Base-by-base conservation (phyloP, 1,140 invertebrate genomes). In the Dysdera silvatica region DNA sequence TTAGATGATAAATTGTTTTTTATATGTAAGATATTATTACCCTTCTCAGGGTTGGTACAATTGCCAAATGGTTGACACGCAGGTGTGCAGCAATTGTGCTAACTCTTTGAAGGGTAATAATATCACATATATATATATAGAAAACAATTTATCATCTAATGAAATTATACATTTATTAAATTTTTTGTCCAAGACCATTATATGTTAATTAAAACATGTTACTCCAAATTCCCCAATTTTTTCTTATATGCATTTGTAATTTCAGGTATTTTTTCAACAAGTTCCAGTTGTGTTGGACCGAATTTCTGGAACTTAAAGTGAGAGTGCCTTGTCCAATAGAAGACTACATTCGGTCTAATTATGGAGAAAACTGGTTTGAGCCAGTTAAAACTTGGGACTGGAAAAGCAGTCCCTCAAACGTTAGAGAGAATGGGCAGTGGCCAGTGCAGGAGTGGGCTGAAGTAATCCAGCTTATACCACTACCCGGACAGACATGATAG, bases 211-310 rank as follows among this genome's bases (percentile, higher is more conserved):
- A n/a, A n/a, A n/a, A n/a, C n/a, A n/a, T n/a, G n/a, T n/a, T n/a
- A n/a, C n/a, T n/a, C n/a, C n/a, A n/a, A n/a, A n/a, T n/a, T n/a
- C n/a, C n/a, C 23, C 64, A n/a, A n/a, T 45, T 45, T 20, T 23
- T 47, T 18, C 18, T 12, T 6, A 20, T 47, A 1, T 47, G 16
- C 5, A 8, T 14, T 10, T 16, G n/a, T 35, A 40, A 18, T 70
- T 61, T 26, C 69, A 82, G 81, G 67, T 83, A 83, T 67, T 73
- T 77, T 20, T 83, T 83, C 72, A 78, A 80, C 37, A 76, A 75
- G 32, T 83, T 83, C 71, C 71, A 72, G 14, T 65, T 83, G 20
- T 83, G 81, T 71, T 83, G 82, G 81, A 83, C 82, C 8, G 74
- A 80, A 54, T 82, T 83, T 66, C 67, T 81, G 10, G 77, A 77